Evolutionary conservation across 1,140 invertebrate genomes (phyloP), one percentile per base, ranked within the genome.

Genomic region (Drosophila dunni): DNA sequence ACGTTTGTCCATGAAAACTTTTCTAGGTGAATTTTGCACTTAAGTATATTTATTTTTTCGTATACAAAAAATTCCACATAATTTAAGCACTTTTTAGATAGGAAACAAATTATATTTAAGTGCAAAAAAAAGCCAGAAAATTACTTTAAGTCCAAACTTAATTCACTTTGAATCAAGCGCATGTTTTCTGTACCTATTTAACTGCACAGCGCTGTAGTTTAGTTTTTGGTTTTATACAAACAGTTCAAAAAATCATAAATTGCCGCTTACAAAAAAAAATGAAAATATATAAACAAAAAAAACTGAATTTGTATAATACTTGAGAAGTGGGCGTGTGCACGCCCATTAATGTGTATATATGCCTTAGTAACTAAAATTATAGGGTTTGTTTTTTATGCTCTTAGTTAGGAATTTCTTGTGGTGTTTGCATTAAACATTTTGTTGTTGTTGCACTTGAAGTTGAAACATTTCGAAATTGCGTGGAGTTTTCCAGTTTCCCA

Each of bases 361-460:
- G 40, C 17, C 73, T 75, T 71, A 75, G 42, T 15, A 34, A 42
- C 63, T 65, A 71, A 13, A 42, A 33, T 67, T 67, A 29, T 71
- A 51, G 53, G 62, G 42, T 58, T 50, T 33, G 51, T 50, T 60
- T 42, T 36, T 29, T 53, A 24, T 42, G 48, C 70, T 81, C 75
- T 76, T 82, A 61, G 64, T 63, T 86, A 88, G 83, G 83, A 88
- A 88, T 85, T 81, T 67, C 57, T 33, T 44, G 38, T 62, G 15
- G 65, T 51, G 65, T 51, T 38, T 48, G 17, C 17, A 20, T 29
- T 29, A 29, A 29, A 29, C 24, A 29, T 48, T 20, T 48, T 40
- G 20, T 46, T 29, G 29, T 29, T 70, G 61, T 56, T 71, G 69
- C 63, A 60, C 63, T 73, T 66, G 24, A 66, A 72, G 29, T 72